Percentiles rank a stretch among this genome's conserved stretches.
These are phyloP conservation scores for Psittacula echo DNA, from an alignment of 2,797 vertebrate species.

Conservation along the genomic window DNA sequence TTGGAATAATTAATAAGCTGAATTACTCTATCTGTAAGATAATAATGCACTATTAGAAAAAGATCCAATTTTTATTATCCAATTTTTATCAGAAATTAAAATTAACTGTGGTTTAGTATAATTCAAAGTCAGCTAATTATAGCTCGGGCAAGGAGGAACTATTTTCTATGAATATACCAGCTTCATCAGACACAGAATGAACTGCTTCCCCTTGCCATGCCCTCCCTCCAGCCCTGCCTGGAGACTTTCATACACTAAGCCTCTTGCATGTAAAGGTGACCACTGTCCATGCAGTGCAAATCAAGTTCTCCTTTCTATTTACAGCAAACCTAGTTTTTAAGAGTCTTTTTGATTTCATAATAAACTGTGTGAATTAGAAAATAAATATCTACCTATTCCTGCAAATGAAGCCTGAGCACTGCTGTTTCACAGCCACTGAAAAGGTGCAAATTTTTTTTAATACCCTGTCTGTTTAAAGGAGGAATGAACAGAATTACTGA, in stretches of 20 bases:
- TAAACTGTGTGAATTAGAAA: background rate
- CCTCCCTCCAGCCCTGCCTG: background rate
- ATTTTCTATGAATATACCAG: background rate
- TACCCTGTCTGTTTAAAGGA: background rate
- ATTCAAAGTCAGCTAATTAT: constrained; percentile 21
- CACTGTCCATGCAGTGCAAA: background rate
- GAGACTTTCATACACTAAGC: background rate
- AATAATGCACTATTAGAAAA: constrained; percentile 18
- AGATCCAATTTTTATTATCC: constrained; percentile 17
- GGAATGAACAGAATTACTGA: background rate
- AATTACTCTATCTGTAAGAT: constrained; percentile 11
- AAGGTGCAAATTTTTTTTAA: background rate
- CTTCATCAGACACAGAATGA: background rate
- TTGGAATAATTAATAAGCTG: constrained; percentile 2
- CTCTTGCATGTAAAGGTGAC: background rate
- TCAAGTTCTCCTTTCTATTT: background rate
- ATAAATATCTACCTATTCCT: background rate
- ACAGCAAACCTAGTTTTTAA: background rate
- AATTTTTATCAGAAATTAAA: constrained; percentile 45
- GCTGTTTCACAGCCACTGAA: background rate
- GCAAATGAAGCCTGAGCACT: background rate
- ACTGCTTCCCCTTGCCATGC: background rate
- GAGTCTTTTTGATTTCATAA: background rate
- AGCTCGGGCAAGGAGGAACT: background rate
- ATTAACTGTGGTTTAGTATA: constrained; percentile 7